These are phyloP conservation scores for Sycophila texana DNA, from an alignment of 2,888 invertebrate species.

Conservation along the genomic window DNA sequence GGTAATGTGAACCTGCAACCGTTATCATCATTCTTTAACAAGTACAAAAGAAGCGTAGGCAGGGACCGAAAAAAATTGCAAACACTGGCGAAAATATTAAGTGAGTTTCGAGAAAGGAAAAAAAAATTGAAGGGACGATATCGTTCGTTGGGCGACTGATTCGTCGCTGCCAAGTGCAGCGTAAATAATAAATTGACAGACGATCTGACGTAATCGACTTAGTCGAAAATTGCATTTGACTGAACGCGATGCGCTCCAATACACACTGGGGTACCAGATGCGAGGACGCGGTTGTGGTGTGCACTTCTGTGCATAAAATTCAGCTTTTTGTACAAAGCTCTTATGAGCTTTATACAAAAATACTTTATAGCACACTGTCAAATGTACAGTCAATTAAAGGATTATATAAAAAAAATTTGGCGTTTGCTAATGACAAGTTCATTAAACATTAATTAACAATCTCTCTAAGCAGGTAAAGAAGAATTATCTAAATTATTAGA, in stretches of 20 bases:
- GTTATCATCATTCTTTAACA: too few species aligned
- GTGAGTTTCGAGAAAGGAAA: constrained; percentile 41
- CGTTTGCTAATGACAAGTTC: neutral
- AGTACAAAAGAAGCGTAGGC: too few species aligned
- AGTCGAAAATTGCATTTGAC: constrained; percentile 67
- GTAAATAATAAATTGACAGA: constrained; percentile 69
- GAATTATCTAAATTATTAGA: too few species aligned
- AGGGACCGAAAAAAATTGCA: constrained; percentile 17
- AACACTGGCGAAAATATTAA: constrained; percentile 49
- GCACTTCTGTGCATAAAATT: constrained; percentile 60
- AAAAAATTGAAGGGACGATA: constrained; percentile 31
- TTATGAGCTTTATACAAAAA: too few species aligned
- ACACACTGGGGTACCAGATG: constrained; percentile 50
- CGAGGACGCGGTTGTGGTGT: constrained; percentile 35
- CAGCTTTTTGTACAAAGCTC: constrained; percentile 63
- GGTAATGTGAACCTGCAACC: too few species aligned
- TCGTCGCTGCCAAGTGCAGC: constrained; percentile 70
- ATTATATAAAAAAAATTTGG: neutral
- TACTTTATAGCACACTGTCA: constrained; percentile 43
- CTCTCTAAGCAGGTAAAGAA: too few species aligned
- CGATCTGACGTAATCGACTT: constrained; percentile 69
- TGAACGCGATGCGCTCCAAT: constrained; percentile 56
- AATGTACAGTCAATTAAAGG: constrained; percentile 7
- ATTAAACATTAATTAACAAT: too few species aligned
- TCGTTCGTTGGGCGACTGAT: constrained; percentile 39